Evolutionary conservation across 2,113 vertebrate genomes (phyloP).

Genomic region (Phalacrocorax pelagicus): DNA sequence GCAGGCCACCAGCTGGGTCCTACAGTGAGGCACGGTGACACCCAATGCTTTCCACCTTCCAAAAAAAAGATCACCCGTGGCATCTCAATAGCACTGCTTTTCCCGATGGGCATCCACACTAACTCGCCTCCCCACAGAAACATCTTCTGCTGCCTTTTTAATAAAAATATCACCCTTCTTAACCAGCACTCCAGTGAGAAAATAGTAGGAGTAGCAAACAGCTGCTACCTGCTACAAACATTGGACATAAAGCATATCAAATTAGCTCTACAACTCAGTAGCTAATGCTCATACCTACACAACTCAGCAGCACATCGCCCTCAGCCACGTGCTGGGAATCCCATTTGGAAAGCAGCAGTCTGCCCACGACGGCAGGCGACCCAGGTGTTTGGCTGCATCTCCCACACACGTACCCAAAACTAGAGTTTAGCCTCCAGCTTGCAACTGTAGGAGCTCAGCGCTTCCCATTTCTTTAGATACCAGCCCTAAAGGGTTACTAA

Average conservation of each 20-base stretch:
- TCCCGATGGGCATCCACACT: neutral
- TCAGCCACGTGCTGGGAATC: accelerated
- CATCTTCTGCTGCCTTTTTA: neutral
- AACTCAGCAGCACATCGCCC: neutral
- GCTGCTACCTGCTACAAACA: neutral
- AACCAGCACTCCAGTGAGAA: neutral
- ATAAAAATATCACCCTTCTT: neutral
- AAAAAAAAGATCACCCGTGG: neutral
- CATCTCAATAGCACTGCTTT: neutral
- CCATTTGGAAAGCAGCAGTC: neutral
- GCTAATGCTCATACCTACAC: neutral
- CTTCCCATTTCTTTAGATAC: neutral
- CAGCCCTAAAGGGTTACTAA: neutral
- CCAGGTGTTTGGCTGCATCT: neutral
- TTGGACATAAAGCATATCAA: neutral
- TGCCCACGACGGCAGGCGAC: neutral
- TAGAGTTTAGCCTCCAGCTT: neutral
- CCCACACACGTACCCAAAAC: neutral
- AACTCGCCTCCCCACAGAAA: neutral
- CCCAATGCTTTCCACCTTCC: neutral
- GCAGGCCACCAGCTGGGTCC: neutral
- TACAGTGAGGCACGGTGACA: neutral
- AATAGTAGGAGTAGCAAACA: neutral
- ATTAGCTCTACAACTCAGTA: neutral
- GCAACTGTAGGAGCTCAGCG: neutral